phyloP scores from a whole-genome alignment of 2,113 vertebrate genomes.

The Paraplagusia blochii region DNA sequence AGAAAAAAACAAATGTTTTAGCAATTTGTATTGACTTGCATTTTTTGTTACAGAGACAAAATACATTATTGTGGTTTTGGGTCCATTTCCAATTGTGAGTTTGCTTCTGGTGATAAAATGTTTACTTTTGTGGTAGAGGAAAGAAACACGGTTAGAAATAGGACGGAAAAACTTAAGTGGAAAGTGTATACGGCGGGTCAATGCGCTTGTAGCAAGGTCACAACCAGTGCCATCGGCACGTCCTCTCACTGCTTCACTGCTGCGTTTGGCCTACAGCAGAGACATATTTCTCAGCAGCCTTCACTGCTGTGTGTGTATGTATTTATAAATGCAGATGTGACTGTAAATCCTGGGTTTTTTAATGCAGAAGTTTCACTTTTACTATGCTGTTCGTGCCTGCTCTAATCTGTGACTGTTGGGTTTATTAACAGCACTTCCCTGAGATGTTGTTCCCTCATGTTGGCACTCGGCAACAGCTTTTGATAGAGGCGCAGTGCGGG shows the following conservation, averaged over 20 bases:
- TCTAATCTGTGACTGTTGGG: conserved; percentile 30
- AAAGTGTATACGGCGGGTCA: not conserved
- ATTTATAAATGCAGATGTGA: conserved; percentile 1
- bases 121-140: conserved; percentile 24
- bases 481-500: conserved; percentile 38
- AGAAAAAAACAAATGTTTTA: not conserved
- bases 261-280: conserved; percentile 1
- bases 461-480: conserved; percentile 51
- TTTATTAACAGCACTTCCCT: conserved; percentile 39
- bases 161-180: not conserved
- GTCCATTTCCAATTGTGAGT: conserved; percentile 29
- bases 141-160: conserved; percentile 20
- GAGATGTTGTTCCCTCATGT: conserved; percentile 23
- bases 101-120: conserved; percentile 24
- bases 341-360: conserved; percentile 14
- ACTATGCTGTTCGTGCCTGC: conserved; percentile 12
- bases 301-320: not conserved
- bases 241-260: not conserved
- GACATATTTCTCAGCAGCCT: conserved; percentile 2
- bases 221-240: not conserved
- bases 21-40: conserved; percentile 25
- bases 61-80: conserved; percentile 27
- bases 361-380: conserved; percentile 11
- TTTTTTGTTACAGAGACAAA: conserved; percentile 18
- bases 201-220: not conserved